Evolutionary conservation across 2,113 vertebrate species (phyloP), one percentile per base, ranked within the genome.

Genomic region (Campylomormyrus numenius): DNA sequence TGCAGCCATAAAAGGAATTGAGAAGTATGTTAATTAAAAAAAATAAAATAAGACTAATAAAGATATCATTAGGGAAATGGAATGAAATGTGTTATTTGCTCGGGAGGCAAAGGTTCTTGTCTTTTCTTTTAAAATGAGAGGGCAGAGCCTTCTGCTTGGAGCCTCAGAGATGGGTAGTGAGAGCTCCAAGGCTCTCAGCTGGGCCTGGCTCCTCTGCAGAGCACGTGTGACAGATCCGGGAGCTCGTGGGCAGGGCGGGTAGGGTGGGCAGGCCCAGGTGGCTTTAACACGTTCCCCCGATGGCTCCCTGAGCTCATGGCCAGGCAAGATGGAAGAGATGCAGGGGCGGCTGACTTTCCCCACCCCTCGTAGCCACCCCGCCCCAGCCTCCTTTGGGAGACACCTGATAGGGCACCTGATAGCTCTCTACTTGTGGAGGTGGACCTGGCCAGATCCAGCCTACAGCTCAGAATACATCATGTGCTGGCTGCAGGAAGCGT

Each of bases 81-180:
- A 46, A 48, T 48, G 39, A 21, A 39, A 45, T 85, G 42, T 85
- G 83, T 21, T 48, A n/a, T 48, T 85, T 46, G 45, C 19, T 85
- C 19, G 1, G 88, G 92, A 91, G 93, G 93, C 90, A 93, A 90
- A 95, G 93, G 94, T 93, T 92, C 90, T 93, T 93, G 94, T 94
- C 93, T 93, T 94, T 93, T 93, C 93, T 92, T 94, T 90, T 80
- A 42, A 93, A 92, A 93, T 85, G 90, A 91, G 86, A 88, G 83
- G 89, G 92, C 86, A 10, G 85, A 91, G 92, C 91, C 86, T 93
- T 92, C 91, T 90, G 91, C 89, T 89, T 89, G 89, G 91, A 94
- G 94, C 95, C 92, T 91, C 1, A 35, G 94, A 94, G 91, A 92
- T 92, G 93, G 95, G 93, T 2, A 10, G 46, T 56, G 94, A 94